phyloP scores from a whole-genome alignment of 2,113 vertebrate genomes.

The Oceanites oceanicus region DNA sequence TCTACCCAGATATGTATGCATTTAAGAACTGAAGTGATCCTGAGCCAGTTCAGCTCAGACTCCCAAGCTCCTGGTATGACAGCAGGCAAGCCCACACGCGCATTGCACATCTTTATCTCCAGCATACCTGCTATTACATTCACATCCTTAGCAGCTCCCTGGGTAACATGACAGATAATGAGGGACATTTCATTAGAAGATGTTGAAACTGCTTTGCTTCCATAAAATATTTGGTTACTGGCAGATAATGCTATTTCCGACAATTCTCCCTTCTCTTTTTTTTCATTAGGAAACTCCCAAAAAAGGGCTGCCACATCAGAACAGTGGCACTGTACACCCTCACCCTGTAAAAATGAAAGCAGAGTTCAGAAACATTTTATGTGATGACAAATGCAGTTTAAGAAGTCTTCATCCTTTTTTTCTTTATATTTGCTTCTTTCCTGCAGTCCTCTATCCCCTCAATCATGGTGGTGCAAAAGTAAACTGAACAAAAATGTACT shows the following conservation, averaged over 20 bases:
- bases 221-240: neutral
- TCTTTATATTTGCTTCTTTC: neutral
- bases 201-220: neutral
- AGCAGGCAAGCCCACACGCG: rapidly evolving
- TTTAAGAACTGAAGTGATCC: neutral
- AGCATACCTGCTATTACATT: neutral
- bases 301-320: neutral
- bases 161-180: neutral
- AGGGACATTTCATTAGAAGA: neutral
- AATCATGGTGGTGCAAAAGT: neutral
- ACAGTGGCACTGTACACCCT: neutral
- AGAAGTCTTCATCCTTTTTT: neutral
- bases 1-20: neutral
- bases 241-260: neutral
- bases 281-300: neutral
- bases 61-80: neutral
- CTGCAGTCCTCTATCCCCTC: neutral
- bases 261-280: neutral
- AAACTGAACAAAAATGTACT: neutral
- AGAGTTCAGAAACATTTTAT: neutral
- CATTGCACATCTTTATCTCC: neutral
- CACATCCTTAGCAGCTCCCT: neutral
- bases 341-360: neutral
- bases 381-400: neutral
- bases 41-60: neutral